Evolutionary conservation across 2,888 invertebrate species (phyloP), one percentile per base, ranked within the genome.

Genomic region (Nomada fucata): DNA sequence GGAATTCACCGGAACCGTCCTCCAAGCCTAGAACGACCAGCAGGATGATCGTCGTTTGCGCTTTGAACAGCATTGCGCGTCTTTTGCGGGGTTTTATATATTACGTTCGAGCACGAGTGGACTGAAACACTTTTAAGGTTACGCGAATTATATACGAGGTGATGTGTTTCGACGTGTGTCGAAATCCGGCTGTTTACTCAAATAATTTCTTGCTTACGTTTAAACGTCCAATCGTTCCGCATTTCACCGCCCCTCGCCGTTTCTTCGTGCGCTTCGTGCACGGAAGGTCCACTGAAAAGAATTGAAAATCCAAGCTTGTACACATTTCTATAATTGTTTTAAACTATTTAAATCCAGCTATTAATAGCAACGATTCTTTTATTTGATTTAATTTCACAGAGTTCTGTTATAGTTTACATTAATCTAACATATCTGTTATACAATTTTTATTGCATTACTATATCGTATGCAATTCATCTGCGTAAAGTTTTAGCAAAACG

Each of bases 1-100:
- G 89, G 47, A 92, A 87, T 7, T 26, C 52, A 9, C 29, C 18
- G 5, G 91, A 67, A 23, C 88, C 90, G 72, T 91, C 82, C 52
- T 87, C 90, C 42, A 74, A 57, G 26, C 81, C 81, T 4, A 83
- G 60, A 52, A 84, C 79, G 44, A 85, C 81, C 59, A 84, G 82
- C 57, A 88, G 75, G 64, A 69, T 65, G 1, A 83, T 53, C 47
- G 79, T 65, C 72, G 87, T 72, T 76, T 83, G 47, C 15, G 15
- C 47, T 47, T 15, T 13, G 47, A 13, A 47, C 47, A 47, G 10
- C 47, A 47, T 47, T 15, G 47, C 15, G 13, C 47, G 7, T 9
- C 9, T 20, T 36, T 26, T n/a, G 26, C 2, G 44, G 44, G 20
- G 69, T 72, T 10, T 36, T 2, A 18, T 26, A 23, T 36, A 13